Percentiles rank a stretch among this genome's conserved stretches.
These are phyloP conservation scores for Scaptomyza cyrtandrae DNA, from an alignment of 2,888 invertebrate genomes.

Conservation along the genomic window DNA sequence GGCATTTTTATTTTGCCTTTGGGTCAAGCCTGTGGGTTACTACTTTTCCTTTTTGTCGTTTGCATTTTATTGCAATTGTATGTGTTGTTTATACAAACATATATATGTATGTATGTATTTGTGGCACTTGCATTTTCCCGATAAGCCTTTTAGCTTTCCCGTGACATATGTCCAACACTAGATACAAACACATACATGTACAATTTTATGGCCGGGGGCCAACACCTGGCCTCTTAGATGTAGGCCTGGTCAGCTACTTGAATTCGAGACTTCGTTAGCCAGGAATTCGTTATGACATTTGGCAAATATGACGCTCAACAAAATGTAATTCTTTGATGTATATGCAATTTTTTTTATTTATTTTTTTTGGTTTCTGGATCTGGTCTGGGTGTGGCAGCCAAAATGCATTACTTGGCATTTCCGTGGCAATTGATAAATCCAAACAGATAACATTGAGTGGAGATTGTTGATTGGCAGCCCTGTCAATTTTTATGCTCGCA, in stretches of 20 bases:
- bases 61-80: conserved; percentile 48
- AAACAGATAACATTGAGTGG: conserved; percentile 56
- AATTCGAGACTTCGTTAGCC: conserved; percentile 57
- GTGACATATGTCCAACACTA: conserved; percentile 37
- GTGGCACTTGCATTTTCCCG: conserved; percentile 63
- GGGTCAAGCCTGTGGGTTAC: conserved; percentile 52
- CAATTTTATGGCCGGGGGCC: conserved; percentile 34
- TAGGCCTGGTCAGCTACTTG: conserved; percentile 37
- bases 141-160: conserved; percentile 43
- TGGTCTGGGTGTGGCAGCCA: conserved; percentile 61
- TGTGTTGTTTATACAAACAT: conserved; percentile 41
- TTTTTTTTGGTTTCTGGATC: conserved; percentile 37
- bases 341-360: conserved; percentile 4
- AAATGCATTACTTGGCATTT: conserved; percentile 67
- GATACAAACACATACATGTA: conserved; percentile 3
- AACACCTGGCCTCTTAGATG: conserved; percentile 48
- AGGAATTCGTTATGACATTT: conserved; percentile 70
- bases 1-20: conserved; percentile 29
- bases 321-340: conserved; percentile 32
- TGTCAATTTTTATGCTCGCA: background rate
- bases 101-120: conserved; percentile 41
- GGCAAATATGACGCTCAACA: conserved; percentile 47
- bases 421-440: conserved; percentile 65
- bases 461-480: conserved; percentile 70
- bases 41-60: conserved; percentile 59